Evolutionary conservation across 2,888 invertebrate genomes (phyloP).

Genomic region (Eristalis intricaria): DNA sequence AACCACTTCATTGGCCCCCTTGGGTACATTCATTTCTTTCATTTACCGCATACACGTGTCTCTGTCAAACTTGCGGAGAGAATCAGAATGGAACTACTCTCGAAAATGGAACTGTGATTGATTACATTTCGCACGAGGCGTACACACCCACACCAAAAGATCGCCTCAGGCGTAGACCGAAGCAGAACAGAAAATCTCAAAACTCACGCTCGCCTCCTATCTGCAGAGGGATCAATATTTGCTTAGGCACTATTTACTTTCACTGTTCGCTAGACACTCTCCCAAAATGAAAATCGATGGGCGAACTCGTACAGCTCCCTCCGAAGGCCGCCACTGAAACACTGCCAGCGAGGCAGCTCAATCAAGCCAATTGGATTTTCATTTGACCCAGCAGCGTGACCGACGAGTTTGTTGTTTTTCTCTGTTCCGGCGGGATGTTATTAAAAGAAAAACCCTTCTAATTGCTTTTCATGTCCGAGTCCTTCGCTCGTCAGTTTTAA

Average conservation of each 20-base stretch:
- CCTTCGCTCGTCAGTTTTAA: constrained; percentile 17
- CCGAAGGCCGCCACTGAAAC: not conserved
- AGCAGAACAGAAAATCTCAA: not conserved
- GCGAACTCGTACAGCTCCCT: not conserved
- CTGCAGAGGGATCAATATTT: constrained; percentile 41
- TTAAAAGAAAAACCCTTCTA: not conserved
- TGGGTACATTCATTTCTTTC: too few species aligned
- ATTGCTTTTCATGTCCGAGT: constrained; percentile 16
- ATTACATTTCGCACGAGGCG: constrained; percentile 39
- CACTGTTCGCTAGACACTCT: not conserved
- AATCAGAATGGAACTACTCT: not conserved
- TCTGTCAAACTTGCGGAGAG: not conserved
- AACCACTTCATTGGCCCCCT: too few species aligned
- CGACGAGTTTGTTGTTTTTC: constrained; percentile 1
- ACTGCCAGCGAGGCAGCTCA: not conserved
- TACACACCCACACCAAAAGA: not conserved
- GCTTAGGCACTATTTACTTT: constrained; percentile 46
- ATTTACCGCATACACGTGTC: constrained; percentile 6
- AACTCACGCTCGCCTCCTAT: constrained; percentile 8
- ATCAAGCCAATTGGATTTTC: constrained; percentile 30
- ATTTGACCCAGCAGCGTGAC: not conserved
- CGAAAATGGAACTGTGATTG: constrained; percentile 19
- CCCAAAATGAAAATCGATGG: constrained; percentile 32
- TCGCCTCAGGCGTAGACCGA: not conserved
- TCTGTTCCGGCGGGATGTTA: not conserved